Conservation (phyloP, 2,888 invertebrate genomes). For the Lasioglossum morio region DNA sequence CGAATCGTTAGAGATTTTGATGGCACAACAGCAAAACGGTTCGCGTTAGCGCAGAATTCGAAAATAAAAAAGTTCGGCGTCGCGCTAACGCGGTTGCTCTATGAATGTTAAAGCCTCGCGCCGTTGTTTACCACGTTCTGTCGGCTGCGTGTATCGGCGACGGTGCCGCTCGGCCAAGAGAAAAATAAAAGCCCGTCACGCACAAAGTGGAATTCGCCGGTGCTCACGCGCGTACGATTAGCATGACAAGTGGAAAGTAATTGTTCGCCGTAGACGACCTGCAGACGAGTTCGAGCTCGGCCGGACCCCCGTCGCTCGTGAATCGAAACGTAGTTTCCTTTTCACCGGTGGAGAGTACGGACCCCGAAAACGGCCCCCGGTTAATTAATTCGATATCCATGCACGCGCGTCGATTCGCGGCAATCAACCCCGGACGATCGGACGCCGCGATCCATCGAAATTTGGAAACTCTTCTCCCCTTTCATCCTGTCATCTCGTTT, state of each 20-base stretch:
- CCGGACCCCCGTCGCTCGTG: conserved; percentile 49
- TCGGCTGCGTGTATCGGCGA: conserved; percentile 2
- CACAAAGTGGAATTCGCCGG: conserved; percentile 63
- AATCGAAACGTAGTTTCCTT: conserved; percentile 60
- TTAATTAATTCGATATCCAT: conserved; percentile 45
- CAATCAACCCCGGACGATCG: background rate
- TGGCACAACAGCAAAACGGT: background rate
- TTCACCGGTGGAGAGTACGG: conserved; percentile 3
- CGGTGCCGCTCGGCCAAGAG: background rate
- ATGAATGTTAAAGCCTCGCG: conserved; percentile 34
- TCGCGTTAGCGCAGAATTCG: background rate
- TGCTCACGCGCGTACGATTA: conserved; percentile 69
- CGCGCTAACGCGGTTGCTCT: conserved; percentile 7
- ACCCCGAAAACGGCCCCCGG: conserved; percentile 6
- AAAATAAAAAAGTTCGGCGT: background rate
- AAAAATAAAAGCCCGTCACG: conserved; percentile 47
- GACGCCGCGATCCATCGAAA: too few species aligned
- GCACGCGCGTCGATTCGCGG: conserved; percentile 1
- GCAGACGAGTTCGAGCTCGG: conserved; percentile 59
- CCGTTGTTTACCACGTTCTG: background rate
- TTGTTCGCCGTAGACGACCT: conserved; percentile 73
- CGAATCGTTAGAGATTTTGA: background rate
- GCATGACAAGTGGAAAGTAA: conserved; percentile 76
- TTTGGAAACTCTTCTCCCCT: too few species aligned
- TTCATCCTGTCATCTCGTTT: too few species aligned